Base-by-base conservation (phyloP, 1,140 invertebrate genomes). In the Nephotettix cincticeps region DNA sequence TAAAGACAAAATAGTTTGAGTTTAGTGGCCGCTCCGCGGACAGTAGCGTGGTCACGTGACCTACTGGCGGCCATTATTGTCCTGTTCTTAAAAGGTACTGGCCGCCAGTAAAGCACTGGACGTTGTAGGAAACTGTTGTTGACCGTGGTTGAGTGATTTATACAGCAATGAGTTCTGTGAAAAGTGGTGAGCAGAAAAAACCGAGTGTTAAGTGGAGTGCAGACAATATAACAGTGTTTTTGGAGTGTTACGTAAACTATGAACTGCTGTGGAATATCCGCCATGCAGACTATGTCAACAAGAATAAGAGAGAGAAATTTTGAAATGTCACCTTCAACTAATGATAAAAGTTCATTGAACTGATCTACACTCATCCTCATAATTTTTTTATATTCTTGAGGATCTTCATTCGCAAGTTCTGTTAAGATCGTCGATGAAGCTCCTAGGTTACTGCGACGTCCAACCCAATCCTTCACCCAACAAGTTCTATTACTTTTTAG, bases 201-300 rank as follows among this genome's bases (percentile, higher is more conserved):
- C 51, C 51, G 51, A 56, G 51, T 56, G 23, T 56, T 56, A 56
- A 56, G 51, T 56, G 14, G 14, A 56, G 51, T 56, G 9, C 51
- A 21, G 51, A 56, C 21, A 56, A 56, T 21, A 56, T 56, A 56
- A 56, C 51, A 56, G 51, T 56, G 51, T 56, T 56, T 56, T 56
- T 56, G 51, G 51, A 56, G 51, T 56, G 51, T 21, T 56, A 56
- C 19, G 9, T 9, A 11, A 56, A 56, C n/a, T n/a, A n/a, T n/a
- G n/a, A n/a, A n/a, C n/a, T 56, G 51, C 51, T 56, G 51, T 56
- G 51, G 51, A 56, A 56, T 56, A 56, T 56, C 19, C 51, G 23
- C 21, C 51, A 56, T 19, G 9, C 51, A 56, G 51, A 56, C 51
- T 56, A 56, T 56, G 51, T 56, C 21, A 56, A 56, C 51, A 56